Conservation (phyloP, 64 coral and sea anemone species). For the Pachyseris speciosa region DNA sequence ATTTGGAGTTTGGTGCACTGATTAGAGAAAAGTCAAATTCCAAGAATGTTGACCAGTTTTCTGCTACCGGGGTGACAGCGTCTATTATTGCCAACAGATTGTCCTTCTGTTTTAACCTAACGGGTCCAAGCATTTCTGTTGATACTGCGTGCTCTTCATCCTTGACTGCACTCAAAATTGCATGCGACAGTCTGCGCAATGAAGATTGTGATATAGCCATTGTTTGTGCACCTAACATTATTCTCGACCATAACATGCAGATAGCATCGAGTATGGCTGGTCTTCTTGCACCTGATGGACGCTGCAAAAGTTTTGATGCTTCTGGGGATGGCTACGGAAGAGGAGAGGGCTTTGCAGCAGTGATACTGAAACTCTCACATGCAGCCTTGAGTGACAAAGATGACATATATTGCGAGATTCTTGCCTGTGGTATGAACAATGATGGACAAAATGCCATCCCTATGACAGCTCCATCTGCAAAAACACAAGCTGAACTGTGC, state of each 20-base stretch:
- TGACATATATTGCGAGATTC: constrained; percentile 59
- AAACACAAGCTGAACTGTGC: constrained; percentile 63
- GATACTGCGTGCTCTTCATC: constrained; percentile 87
- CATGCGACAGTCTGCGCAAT: constrained; percentile 47
- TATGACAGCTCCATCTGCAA: constrained; percentile 60
- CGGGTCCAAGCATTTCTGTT: constrained; percentile 63
- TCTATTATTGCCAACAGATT: constrained; percentile 24
- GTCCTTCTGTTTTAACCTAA: constrained; percentile 53
- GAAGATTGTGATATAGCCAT: constrained; percentile 64
- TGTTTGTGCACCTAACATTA: constrained; percentile 50
- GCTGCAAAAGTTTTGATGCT: constrained; percentile 71
- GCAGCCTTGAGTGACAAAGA: constrained; percentile 36
- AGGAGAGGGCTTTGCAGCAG: constrained; percentile 71
- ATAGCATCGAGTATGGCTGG: constrained; percentile 25
- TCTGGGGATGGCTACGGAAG: constrained; percentile 76
- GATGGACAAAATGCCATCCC: constrained; percentile 72
- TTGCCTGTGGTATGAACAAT: constrained; percentile 74
- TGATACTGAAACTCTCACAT: constrained; percentile 54
- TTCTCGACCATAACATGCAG: neutral
- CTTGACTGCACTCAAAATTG: constrained; percentile 64
- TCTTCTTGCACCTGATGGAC: constrained; percentile 60
- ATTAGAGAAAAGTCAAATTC: neutral
- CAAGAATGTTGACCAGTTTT: constrained; percentile 48
- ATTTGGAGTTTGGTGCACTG: constrained; percentile 49
- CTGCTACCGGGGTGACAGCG: neutral